A percentile compares a stretch with the other conserved stretches of the same genome.
phyloP scores from a whole-genome alignment of 1,140 invertebrate genomes.

The Fopius arisanus region DNA sequence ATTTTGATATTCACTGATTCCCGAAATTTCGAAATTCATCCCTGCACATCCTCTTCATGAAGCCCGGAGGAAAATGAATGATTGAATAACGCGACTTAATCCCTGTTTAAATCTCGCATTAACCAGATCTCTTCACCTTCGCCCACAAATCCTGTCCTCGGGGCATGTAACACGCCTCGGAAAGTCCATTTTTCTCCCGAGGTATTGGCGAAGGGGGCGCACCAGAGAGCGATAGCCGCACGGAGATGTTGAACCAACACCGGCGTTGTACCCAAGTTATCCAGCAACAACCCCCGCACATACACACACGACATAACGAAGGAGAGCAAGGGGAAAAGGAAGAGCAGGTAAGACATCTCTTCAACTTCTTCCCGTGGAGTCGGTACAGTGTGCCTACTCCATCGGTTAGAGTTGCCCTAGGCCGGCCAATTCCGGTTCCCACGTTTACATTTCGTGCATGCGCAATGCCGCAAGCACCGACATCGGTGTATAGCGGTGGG shows the following conservation, averaged over 20 bases:
- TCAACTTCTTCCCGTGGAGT: slow-evolving; percentile 1
- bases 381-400: not conserved
- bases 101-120: not conserved
- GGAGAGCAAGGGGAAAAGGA: not conserved
- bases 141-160: not conserved
- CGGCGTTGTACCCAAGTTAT: not conserved
- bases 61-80: not conserved
- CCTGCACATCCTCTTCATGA: too few relatives aligned
- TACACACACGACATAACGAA: not conserved
- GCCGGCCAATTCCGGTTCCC: slow-evolving; percentile 64
- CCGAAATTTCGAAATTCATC: too few relatives aligned
- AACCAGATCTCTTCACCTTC: not conserved
- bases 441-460: slow-evolving; percentile 67
- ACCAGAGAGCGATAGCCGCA: not conserved
- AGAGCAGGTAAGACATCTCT: slow-evolving; percentile 2
- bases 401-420: slow-evolving; percentile 39
- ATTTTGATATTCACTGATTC: too few relatives aligned
- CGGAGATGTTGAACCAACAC: not conserved
- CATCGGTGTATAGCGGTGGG: slow-evolving; percentile 43
- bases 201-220: not conserved
- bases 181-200: not conserved
- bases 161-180: not conserved
- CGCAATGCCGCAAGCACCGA: slow-evolving; percentile 54
- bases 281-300: not conserved
- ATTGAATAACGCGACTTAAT: not conserved